Evolutionary conservation across 2,888 invertebrate species (phyloP).

Genomic region (Aethes cnicana): DNA sequence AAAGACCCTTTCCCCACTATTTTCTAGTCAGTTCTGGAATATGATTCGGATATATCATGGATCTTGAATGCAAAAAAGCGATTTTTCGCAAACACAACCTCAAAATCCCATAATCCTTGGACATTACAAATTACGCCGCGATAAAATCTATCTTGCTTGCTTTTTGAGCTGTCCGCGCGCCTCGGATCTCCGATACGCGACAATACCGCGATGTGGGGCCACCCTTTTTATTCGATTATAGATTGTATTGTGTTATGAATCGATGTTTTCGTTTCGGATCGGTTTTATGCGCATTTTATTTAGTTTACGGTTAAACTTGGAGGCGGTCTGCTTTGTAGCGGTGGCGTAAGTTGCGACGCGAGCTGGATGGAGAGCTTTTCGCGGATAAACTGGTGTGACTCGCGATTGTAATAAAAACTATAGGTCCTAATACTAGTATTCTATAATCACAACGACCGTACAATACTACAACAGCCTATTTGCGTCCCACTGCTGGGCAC

Average conservation of each 20-base stretch:
- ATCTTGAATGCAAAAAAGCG: no score
- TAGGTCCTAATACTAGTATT: no score
- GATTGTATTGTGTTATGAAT: slow-evolving; percentile 80
- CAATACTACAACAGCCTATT: no score
- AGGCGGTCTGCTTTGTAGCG: slow-evolving; percentile 41
- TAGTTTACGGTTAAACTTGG: slow-evolving; percentile 50
- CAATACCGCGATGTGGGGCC: slow-evolving; percentile 72
- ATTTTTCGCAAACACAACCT: neutral
- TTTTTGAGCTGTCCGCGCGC: slow-evolving; percentile 53
- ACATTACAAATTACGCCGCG: slow-evolving; percentile 18
- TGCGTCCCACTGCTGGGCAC: no score
- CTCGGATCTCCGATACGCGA: slow-evolving; percentile 61
- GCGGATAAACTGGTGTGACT: no score
- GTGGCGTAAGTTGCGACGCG: no score
- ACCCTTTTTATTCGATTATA: slow-evolving; percentile 70
- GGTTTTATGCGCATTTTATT: slow-evolving; percentile 61
- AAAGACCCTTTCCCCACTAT: no score
- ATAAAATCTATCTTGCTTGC: slow-evolving; percentile 9
- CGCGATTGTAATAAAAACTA: no score
- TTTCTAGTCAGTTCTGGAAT: no score
- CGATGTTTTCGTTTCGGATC: slow-evolving; percentile 69
- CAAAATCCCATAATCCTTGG: slow-evolving; percentile 1
- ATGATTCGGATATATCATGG: no score
- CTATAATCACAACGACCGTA: no score
- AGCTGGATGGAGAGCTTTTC: no score